Percentiles rank a stretch among this genome's conserved stretches.
Evolutionary conservation across 2,888 invertebrate species (phyloP).

Genomic region (Ischnus inquisitorius): DNA sequence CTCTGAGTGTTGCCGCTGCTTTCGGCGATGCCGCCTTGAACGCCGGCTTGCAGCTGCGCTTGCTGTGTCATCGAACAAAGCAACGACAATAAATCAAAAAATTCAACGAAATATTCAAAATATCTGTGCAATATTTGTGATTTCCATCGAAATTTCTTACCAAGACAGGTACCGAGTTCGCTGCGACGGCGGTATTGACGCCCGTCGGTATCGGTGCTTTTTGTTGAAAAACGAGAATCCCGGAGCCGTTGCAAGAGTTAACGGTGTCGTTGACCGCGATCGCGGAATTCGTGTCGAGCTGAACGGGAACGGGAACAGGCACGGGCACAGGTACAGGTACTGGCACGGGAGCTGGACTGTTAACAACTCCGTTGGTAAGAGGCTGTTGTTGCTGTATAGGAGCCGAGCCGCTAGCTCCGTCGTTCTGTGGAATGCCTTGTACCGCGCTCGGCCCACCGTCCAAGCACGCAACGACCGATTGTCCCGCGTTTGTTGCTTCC

Average conservation of each 20-base stretch:
- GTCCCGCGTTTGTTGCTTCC: slow-evolving; percentile 79
- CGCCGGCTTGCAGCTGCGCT: slow-evolving; percentile 87
- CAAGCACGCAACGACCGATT: slow-evolving; percentile 71
- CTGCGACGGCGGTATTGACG: slow-evolving; percentile 70
- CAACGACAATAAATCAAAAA: slow-evolving; percentile 34
- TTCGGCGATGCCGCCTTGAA: slow-evolving; percentile 86
- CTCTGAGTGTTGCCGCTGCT: slow-evolving; percentile 77
- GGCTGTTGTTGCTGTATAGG: slow-evolving; percentile 75
- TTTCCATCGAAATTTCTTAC: slow-evolving; percentile 85
- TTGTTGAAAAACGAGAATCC: slow-evolving; percentile 86
- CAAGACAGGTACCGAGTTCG: slow-evolving; percentile 90
- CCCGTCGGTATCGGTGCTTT: slow-evolving; percentile 84
- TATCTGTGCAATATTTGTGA: background rate
- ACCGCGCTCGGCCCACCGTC: slow-evolving; percentile 58
- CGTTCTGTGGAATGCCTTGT: slow-evolving; percentile 67
- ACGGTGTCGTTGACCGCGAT: slow-evolving; percentile 83
- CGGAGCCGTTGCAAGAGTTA: slow-evolving; percentile 84
- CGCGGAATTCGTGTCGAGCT: slow-evolving; percentile 54
- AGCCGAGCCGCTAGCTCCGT: slow-evolving; percentile 77
- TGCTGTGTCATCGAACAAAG: slow-evolving; percentile 86
- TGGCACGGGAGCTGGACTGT: slow-evolving; percentile 76
- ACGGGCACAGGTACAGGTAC: slow-evolving; percentile 73
- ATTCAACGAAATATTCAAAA: slow-evolving; percentile 4
- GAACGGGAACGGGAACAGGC: slow-evolving; percentile 51
- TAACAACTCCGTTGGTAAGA: slow-evolving; percentile 79